Conservation (phyloP, 2,888 invertebrate species). For the Brachyopa scutellaris region DNA sequence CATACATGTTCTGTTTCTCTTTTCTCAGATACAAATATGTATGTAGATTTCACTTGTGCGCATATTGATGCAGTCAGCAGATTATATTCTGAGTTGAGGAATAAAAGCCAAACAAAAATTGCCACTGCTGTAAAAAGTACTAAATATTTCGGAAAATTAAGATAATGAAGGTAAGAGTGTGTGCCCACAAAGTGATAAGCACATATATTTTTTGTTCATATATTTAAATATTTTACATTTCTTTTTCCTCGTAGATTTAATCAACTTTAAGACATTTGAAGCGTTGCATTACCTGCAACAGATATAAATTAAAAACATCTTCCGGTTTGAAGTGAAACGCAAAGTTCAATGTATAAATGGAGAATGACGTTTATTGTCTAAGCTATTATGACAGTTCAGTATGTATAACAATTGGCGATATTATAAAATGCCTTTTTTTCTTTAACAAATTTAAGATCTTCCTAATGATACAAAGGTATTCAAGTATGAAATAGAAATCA, state of each 20-base stretch:
- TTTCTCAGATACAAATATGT: not conserved
- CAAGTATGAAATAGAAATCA: no score
- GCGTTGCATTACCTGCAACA: not conserved
- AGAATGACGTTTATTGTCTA: no score
- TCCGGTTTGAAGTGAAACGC: no score
- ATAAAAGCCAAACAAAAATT: not conserved
- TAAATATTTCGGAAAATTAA: not conserved
- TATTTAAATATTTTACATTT: not conserved
- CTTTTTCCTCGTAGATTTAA: not conserved
- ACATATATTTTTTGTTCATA: no score
- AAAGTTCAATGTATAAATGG: not conserved
- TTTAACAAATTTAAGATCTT: no score
- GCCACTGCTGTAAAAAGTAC: not conserved
- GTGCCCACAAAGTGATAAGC: not conserved
- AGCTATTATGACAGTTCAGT: no score
- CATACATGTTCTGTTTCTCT: not conserved
- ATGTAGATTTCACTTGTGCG: not conserved
- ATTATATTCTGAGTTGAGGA: not conserved
- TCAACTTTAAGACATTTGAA: not conserved
- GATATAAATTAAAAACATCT: not conserved
- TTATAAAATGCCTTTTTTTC: no score
- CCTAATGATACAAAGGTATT: no score
- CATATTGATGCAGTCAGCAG: not conserved
- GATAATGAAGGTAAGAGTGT: not conserved
- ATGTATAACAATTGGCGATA: no score